phyloP scores from a whole-genome alignment of 2,888 invertebrate genomes.

The Trilocha varians region DNA sequence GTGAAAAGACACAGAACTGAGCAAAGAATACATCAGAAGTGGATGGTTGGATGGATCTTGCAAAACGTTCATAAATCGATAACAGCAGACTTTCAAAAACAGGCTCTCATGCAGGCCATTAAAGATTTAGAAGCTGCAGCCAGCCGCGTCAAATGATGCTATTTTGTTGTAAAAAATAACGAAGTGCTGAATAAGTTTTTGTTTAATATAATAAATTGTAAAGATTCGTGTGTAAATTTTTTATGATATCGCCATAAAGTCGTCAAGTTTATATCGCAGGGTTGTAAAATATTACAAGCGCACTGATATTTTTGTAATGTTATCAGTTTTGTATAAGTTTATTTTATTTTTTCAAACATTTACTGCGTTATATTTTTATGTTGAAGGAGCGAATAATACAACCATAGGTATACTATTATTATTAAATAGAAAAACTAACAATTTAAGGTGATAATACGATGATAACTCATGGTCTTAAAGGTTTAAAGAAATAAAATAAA shows the following conservation, averaged over 20 bases:
- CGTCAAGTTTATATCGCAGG: background rate
- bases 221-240: background rate
- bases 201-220: background rate
- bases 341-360: background rate
- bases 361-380: background rate
- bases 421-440: too few relatives aligned
- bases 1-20: constrained; percentile 84
- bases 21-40: constrained; percentile 88
- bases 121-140: constrained; percentile 83
- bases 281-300: background rate
- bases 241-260: background rate
- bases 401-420: too few relatives aligned
- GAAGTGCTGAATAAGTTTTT: background rate
- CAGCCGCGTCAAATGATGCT: constrained; percentile 16
- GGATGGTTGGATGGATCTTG: constrained; percentile 95
- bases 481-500: too few relatives aligned
- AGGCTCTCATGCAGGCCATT: constrained; percentile 88
- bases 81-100: constrained; percentile 91
- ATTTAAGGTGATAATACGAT: too few relatives aligned
- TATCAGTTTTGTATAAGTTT: background rate
- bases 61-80: constrained; percentile 81
- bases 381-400: background rate
- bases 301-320: background rate
- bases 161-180: background rate
- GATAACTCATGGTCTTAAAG: too few relatives aligned